phyloP scores from a whole-genome alignment of 2,888 invertebrate species.

The Leucophenga maculata region DNA sequence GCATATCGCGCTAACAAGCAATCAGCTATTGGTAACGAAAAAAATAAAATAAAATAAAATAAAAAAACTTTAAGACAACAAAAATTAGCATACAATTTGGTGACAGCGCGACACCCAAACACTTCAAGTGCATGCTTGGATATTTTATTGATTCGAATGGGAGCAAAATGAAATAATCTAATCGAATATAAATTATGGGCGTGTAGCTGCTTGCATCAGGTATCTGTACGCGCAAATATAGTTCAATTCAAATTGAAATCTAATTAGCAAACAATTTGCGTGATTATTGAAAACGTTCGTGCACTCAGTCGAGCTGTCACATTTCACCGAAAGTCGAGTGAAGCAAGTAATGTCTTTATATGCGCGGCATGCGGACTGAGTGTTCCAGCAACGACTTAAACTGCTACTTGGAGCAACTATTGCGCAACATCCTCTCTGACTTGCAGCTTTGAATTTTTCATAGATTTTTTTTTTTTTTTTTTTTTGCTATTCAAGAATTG shows the following conservation, averaged over 20 bases:
- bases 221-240: neutral
- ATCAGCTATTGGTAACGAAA: no score
- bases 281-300: neutral
- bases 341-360: neutral
- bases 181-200: no score
- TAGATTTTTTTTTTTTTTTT: no score
- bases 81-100: conserved; percentile 6
- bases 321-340: conserved; percentile 1
- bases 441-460: no score
- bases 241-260: neutral
- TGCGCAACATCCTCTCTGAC: neutral
- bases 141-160: neutral
- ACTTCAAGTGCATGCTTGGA: neutral
- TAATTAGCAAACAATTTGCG: conserved; percentile 10
- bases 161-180: neutral
- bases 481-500: no score
- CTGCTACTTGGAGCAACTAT: neutral
- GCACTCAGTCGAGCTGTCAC: neutral
- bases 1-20: neutral
- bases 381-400: no score
- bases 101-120: neutral
- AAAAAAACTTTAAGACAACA: neutral
- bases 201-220: no score
- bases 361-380: no score
- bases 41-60: no score